Percentiles rank a stretch among this genome's conserved stretches.
Conservation (phyloP, 2,888 invertebrate genomes). For the Hypolimnas misippus region DNA sequence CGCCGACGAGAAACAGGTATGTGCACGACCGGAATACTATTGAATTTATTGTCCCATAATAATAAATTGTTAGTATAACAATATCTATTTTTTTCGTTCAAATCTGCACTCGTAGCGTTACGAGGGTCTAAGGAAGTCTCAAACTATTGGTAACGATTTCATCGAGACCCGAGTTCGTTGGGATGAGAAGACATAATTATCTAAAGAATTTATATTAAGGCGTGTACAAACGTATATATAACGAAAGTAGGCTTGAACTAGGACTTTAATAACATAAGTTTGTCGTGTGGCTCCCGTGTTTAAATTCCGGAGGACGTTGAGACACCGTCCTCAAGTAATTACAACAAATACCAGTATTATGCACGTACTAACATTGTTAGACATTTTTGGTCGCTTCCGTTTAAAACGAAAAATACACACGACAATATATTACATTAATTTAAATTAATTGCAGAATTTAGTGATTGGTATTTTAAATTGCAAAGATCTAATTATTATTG, state of each 20-base stretch:
- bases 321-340: conserved; percentile 63
- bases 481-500: conserved; percentile 2
- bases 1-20: conserved; percentile 37
- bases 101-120: not conserved
- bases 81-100: conserved; percentile 16
- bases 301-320: conserved; percentile 61
- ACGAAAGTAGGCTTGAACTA: conserved; percentile 62
- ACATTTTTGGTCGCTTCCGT: conserved; percentile 35
- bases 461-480: conserved; percentile 4
- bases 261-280: conserved; percentile 75
- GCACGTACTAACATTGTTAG: conserved; percentile 54
- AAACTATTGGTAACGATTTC: conserved; percentile 1
- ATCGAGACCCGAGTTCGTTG: conserved; percentile 12
- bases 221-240: conserved; percentile 43
- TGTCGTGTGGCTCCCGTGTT: conserved; percentile 58
- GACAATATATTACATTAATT: no score
- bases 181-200: conserved; percentile 34
- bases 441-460: conserved; percentile 7
- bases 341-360: conserved; percentile 69
- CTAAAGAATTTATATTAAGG: conserved; percentile 50
- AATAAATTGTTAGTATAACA: conserved; percentile 39
- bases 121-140: not conserved
- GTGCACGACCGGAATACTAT: conserved; percentile 42
- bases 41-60: conserved; percentile 48
- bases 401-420: conserved; percentile 13